A percentile compares a stretch with the other conserved stretches of the same genome.
Conservation (phyloP, 37 sponge, comb jelly and placozoan species). For the Bolinopsis microptera region DNA sequence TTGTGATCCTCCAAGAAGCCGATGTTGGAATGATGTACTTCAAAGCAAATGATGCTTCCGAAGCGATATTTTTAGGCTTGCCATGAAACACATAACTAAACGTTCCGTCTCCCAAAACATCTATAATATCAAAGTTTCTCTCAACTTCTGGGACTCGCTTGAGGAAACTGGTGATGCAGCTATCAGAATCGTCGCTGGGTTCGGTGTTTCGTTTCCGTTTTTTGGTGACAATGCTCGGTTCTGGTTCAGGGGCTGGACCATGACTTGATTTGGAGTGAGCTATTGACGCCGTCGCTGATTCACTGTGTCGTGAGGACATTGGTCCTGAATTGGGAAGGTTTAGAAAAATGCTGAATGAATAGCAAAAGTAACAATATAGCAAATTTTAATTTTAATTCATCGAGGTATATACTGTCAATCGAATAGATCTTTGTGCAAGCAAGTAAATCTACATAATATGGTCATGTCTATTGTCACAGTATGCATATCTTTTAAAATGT, state of each 20-base stretch:
- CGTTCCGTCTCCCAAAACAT: constrained; percentile 73
- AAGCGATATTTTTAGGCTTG: constrained; percentile 62
- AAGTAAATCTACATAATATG: too few relatives aligned
- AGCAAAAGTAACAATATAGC: too few relatives aligned
- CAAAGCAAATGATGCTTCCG: constrained; percentile 73
- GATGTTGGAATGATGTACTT: constrained; percentile 94
- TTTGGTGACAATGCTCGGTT: background rate
- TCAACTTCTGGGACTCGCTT: constrained; percentile 59
- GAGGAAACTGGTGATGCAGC: constrained; percentile 19
- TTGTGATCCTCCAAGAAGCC: constrained; percentile 79
- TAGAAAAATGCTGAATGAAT: too few relatives aligned
- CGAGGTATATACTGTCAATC: too few relatives aligned
- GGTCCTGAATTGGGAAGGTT: background rate
- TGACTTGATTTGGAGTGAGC: constrained; percentile 43
- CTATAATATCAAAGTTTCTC: constrained; percentile 34
- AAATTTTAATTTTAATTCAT: too few relatives aligned
- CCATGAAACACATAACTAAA: constrained; percentile 89
- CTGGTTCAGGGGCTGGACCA: background rate
- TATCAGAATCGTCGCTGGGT: background rate
- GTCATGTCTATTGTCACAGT: too few relatives aligned
- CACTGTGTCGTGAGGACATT: constrained; percentile 43
- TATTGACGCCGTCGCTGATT: constrained; percentile 16
- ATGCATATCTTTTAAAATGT: too few relatives aligned
- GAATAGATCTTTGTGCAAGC: too few relatives aligned
- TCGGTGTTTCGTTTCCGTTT: constrained; percentile 16